These are phyloP conservation scores for Paramisgurnus dabryanus DNA, from an alignment of 2,113 vertebrate species.

Conservation along the genomic window DNA sequence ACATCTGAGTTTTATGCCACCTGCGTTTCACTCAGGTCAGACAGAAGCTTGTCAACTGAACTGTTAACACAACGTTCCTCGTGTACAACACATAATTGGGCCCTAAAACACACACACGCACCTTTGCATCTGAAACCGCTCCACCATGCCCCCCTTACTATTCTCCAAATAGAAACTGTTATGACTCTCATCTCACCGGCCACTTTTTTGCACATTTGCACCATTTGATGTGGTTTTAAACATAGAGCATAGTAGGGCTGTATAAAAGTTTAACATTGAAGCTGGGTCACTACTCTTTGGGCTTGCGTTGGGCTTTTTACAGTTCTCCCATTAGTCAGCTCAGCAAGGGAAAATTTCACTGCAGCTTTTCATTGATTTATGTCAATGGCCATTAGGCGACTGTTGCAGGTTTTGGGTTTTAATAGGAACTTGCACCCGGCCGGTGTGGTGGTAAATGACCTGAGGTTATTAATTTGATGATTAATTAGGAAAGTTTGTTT, in stretches of 20 bases:
- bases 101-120: conserved; percentile 45
- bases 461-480: conserved; percentile 71
- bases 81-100: conserved; percentile 41
- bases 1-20: conserved; percentile 70
- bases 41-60: conserved; percentile 68
- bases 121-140: conserved; percentile 7
- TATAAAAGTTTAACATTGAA: conserved; percentile 67
- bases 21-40: conserved; percentile 39
- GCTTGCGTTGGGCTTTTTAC: conserved; percentile 69
- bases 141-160: neutral
- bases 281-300: conserved; percentile 67
- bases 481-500: conserved; percentile 79
- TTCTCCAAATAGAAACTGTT: neutral
- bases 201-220: conserved; percentile 58
- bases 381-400: conserved; percentile 70
- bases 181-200: conserved; percentile 50
- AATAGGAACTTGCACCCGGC: conserved; percentile 60
- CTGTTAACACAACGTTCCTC: conserved; percentile 61
- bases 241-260: conserved; percentile 51
- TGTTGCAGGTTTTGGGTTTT: conserved; percentile 61
- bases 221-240: conserved; percentile 65
- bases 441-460: conserved; percentile 60
- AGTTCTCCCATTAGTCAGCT: conserved; percentile 69
- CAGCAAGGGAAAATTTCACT: conserved; percentile 66
- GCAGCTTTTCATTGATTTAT: conserved; percentile 71